Evolutionary conservation across 2,888 invertebrate species (phyloP), one percentile per base, ranked within the genome.

Genomic region (Pherbina coryleti): DNA sequence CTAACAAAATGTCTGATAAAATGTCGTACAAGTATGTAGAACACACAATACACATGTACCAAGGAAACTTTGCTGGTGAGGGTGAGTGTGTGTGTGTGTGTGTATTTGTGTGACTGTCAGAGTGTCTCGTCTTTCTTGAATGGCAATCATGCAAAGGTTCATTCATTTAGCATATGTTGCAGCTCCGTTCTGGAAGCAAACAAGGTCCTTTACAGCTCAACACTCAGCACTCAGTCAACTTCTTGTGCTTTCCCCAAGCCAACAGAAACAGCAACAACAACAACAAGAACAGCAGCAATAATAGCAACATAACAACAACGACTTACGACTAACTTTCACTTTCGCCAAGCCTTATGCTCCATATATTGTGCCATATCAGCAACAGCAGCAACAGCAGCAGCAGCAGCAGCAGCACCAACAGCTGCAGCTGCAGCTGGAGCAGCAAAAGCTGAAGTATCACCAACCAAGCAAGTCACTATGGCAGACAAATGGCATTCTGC

Each of bases 21-120:
- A 19, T 51, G 22, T 70, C 44, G 60, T 44, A 44, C 44, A 44
- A 44, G 44, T 44, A 11, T 44, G 44, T 44, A 44, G 44, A 44
- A 44, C 44, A 44, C 44, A 44, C 44, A 44, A 44, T 44, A 44
- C 44, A 44, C 14, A 14, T 44, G 44, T 44, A 44, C 11, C 60
- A 60, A 60, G 14, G n/a, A 4, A 14, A 34, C 17, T 75, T 28
- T 70, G 57, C 51, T 37, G 64, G 57, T 44, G 55, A 53, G 70
- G 57, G 49, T 73, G 17, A 17, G 62, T 76, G 25, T 79, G 70
- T 77, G 34, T 79, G 74, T 76, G 78, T 82, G 79, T 76, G 78
- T 80, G 69, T 82, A 78, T 76, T 78, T 80, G 69, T 81, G 79
- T 55, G 85, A 85, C 85, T 86, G 84, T 83, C 85, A 81, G 72